phyloP scores from a whole-genome alignment of 2,888 invertebrate genomes.

The Sinelater perroti region DNA sequence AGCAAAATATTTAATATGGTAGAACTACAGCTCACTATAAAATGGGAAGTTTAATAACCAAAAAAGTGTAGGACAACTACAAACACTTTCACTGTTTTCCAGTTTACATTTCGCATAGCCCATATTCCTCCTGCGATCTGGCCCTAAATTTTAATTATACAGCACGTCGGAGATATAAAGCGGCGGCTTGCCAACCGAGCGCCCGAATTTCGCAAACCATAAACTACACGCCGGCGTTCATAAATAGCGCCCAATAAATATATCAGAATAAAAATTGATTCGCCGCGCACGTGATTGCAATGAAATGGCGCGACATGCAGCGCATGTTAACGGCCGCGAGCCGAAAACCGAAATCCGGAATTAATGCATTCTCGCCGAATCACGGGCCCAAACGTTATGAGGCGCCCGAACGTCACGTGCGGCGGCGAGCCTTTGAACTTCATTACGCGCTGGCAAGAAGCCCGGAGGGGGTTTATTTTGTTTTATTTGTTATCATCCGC shows the following conservation, averaged over 20 bases:
- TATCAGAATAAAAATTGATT: conserved; percentile 23
- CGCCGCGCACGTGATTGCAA: conserved; percentile 30
- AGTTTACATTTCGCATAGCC: too few relatives aligned
- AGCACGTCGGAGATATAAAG: too few relatives aligned
- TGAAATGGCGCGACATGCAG: conserved; percentile 23
- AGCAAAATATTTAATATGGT: too few relatives aligned
- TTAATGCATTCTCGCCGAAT: conserved; percentile 15
- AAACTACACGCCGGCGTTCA: conserved; percentile 8
- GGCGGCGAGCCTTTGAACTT: conserved; percentile 30
- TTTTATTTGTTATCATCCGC: conserved; percentile 29
- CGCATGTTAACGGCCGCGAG: conserved; percentile 5
- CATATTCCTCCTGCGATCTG: too few relatives aligned
- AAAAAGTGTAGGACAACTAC: too few relatives aligned
- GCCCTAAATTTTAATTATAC: too few relatives aligned
- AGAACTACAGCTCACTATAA: too few relatives aligned
- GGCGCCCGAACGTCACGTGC: conserved; percentile 29
- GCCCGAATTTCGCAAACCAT: conserved; percentile 17
- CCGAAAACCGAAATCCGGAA: conserved; percentile 7
- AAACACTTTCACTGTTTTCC: too few relatives aligned
- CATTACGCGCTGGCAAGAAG: conserved; percentile 19
- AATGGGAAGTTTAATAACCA: too few relatives aligned
- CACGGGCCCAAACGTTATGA: conserved; percentile 3
- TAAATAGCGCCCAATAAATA: conserved; percentile 23
- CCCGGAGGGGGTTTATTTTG: conserved; percentile 22
- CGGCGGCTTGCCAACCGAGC: too few relatives aligned